phyloP scores from a whole-genome alignment of 2,797 vertebrate genomes.

The Myiotriccus ornatus region DNA sequence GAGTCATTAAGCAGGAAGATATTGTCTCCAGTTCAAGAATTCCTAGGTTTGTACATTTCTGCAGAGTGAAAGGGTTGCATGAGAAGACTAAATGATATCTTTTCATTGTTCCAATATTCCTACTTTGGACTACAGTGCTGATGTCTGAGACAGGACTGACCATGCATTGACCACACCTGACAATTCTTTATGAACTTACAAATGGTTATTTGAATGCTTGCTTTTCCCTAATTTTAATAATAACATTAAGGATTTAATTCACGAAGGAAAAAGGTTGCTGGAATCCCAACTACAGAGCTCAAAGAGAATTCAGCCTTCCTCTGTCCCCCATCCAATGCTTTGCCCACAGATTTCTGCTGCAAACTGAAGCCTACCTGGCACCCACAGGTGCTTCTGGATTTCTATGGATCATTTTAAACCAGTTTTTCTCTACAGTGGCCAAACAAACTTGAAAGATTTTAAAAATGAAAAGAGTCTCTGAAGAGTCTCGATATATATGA shows the following conservation, averaged over 20 bases:
- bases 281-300: background rate
- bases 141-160: background rate
- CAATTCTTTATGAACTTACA: background rate
- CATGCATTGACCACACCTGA: background rate
- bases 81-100: background rate
- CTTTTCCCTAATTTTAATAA: background rate
- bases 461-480: background rate
- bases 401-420: background rate
- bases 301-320: background rate
- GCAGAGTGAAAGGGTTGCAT: background rate
- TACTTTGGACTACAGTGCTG: background rate
- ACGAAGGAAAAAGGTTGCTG: background rate
- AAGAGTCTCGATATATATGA: accelerated
- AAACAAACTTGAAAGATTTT: background rate
- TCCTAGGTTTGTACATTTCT: background rate
- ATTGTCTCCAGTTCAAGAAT: background rate
- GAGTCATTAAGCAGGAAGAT: background rate
- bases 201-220: background rate
- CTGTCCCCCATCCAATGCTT: background rate
- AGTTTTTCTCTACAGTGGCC: background rate
- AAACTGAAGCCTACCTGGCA: background rate
- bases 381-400: background rate
- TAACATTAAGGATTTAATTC: background rate
- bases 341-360: background rate
- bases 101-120: background rate